A percentile compares a stretch with the other conserved stretches of the same genome.
These are phyloP conservation scores for Phymatocera aterrima DNA, from an alignment of 2,888 invertebrate genomes.

Conservation along the genomic window DNA sequence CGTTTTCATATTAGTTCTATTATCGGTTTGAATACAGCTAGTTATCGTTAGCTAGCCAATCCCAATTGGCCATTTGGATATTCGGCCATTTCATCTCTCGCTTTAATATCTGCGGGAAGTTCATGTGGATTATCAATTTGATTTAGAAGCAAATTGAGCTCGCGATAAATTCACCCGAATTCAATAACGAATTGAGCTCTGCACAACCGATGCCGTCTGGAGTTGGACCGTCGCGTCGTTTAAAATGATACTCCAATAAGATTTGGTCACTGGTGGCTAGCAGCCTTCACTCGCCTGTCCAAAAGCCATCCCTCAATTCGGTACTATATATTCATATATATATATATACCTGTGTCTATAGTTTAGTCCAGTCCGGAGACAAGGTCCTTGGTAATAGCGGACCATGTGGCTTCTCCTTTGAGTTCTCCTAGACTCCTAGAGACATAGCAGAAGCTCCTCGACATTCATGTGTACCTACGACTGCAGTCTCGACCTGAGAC, in stretches of 20 bases:
- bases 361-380: conserved; percentile 3
- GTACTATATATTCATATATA: conserved; percentile 7
- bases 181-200: not conserved
- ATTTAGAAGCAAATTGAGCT: not conserved
- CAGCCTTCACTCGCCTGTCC: conserved; percentile 16
- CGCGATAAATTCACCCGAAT: not conserved
- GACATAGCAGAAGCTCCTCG: too few species aligned
- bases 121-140: too few species aligned
- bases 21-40: not conserved
- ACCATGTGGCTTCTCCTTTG: not conserved
- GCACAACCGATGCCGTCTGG: not conserved
- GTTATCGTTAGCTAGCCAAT: not conserved
- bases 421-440: conserved; percentile 36
- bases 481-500: not conserved
- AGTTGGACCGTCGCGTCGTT: too few species aligned
- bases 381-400: conserved; percentile 28
- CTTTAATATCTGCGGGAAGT: not conserved
- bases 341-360: too few species aligned
- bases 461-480: conserved; percentile 33
- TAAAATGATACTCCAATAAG: too few species aligned
- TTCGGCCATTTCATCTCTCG: not conserved
- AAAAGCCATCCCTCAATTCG: conserved; percentile 27
- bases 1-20: not conserved
- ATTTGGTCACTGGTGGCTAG: not conserved
- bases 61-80: too few species aligned